Evolutionary conservation across 2,797 vertebrate genomes (phyloP), one percentile per base, ranked within the genome.

Genomic region (Synaphobranchus kaupii): DNA sequence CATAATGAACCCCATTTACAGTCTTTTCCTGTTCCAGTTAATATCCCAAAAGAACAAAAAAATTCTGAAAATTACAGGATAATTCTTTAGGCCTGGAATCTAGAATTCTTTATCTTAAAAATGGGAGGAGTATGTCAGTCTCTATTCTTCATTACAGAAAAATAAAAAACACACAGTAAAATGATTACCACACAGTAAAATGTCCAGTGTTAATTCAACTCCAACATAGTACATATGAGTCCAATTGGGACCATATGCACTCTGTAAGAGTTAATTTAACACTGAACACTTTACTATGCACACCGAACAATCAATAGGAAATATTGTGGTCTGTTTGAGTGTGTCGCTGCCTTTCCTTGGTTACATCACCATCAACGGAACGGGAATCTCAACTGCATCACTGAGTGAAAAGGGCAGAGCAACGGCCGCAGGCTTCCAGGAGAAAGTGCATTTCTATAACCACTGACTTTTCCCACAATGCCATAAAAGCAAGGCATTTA

Each of bases 381-480:
- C 20, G 25, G 52, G 47, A 81, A 44, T 60, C 7, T 3, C 20
- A 22, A 47, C 58, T 48, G 44, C 76, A 48, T 48, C 9, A 7
- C 39, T 25, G 8, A 47, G 25, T 22, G 17, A n/a, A 58, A 78
- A 28, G 10, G 83, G 52, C 52, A 47, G 48, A 76, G 25, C 44
- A 47, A 68, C 25, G 28, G 12, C 39, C 22, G 63, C 48, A 56
- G 2, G 52, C 85, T 76, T 88, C 31, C 86, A 86, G 63, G 80
- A 28, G 68, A 90, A 68, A 89, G 89, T 91, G 89, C 87, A 90
- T 90, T 90, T 93, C 89, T 91, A 91, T 89, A 94, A 89, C 90
- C 91, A 91, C 91, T 89, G 28, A 91, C 92, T 94, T 95, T 15
- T 90, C 93, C 94, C 93, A 95, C 94, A 94, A 93, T 93, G n/a